phyloP scores from a whole-genome alignment of 2,888 invertebrate species.

The Prionchulus punctatus region DNA sequence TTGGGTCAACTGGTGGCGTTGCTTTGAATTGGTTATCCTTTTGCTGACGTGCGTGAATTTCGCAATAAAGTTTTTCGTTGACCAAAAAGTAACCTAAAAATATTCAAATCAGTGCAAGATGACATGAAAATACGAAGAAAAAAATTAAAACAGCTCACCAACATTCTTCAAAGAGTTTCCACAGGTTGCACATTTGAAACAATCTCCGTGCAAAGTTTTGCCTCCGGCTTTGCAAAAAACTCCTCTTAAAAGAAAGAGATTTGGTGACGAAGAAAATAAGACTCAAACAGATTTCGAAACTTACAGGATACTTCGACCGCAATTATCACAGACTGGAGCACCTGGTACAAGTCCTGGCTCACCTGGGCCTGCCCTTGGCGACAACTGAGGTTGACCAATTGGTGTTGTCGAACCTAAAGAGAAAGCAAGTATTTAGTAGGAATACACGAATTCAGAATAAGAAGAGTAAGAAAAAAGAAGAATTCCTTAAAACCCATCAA shows the following conservation, averaged over 20 bases:
- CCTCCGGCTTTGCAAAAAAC: conserved; percentile 96
- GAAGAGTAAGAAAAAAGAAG: too few species aligned
- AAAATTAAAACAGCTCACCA: conserved; percentile 42
- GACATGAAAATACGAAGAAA: too few species aligned
- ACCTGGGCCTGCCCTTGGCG: too few species aligned
- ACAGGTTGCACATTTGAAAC: conserved; percentile 91
- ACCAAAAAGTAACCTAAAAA: conserved; percentile 68
- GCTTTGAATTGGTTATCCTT: conserved; percentile 8
- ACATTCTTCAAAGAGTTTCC: conserved; percentile 85
- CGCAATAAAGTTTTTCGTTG: conserved; percentile 88
- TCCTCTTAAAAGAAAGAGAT: conserved; percentile 49
- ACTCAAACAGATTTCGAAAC: conserved; percentile 35
- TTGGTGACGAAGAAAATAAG: neutral
- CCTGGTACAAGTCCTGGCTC: too few species aligned
- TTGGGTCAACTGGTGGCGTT: conserved; percentile 16
- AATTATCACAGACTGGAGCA: conserved; percentile 79
- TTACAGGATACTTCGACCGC: conserved; percentile 94
- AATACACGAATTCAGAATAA: too few species aligned
- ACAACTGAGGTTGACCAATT: too few species aligned
- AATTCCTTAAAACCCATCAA: too few species aligned
- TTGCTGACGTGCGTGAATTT: conserved; percentile 56
- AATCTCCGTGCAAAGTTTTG: conserved; percentile 86
- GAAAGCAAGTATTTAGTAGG: too few species aligned
- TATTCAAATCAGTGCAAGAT: too few species aligned
- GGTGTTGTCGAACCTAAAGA: too few species aligned